Percentiles rank a stretch among this genome's conserved stretches.
phyloP scores from a whole-genome alignment of 2,113 vertebrate genomes.

The Paraplagusia blochii region DNA sequence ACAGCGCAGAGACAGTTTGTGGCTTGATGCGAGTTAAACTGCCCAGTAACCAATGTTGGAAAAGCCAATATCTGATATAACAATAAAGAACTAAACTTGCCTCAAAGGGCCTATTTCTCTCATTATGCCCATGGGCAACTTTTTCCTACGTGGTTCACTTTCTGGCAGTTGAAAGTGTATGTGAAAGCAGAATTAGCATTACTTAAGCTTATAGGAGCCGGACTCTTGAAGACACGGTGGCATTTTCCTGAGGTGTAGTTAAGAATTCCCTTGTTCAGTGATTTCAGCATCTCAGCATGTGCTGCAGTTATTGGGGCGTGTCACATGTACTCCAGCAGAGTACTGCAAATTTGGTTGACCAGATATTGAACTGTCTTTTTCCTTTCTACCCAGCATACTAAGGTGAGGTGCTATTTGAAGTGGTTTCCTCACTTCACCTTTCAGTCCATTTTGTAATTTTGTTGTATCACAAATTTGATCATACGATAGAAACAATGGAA shows the following conservation, averaged over 20 bases:
- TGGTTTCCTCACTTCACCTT: background rate
- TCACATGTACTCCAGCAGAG: constrained; percentile 6
- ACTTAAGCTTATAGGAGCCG: constrained; percentile 17
- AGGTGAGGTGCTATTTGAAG: background rate
- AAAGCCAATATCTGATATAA: constrained; percentile 33
- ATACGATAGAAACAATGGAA: too few relatives aligned
- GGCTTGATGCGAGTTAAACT: constrained; percentile 20
- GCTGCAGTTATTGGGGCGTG: constrained; percentile 26
- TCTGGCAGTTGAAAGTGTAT: constrained; percentile 32
- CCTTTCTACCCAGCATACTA: constrained; percentile 14
- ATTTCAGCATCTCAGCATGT: constrained; percentile 25
- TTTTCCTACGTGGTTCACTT: constrained; percentile 3
- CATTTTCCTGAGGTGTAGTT: constrained; percentile 33
- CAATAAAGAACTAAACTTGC: constrained; percentile 40
- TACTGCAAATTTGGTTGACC: constrained; percentile 23
- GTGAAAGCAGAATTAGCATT: constrained; percentile 43
- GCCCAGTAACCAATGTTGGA: constrained; percentile 27
- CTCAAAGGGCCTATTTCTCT: constrained; percentile 21
- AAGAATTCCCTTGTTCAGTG: constrained; percentile 34
- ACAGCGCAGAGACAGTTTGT: constrained; percentile 43
- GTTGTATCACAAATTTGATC: too few relatives aligned
- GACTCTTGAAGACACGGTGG: constrained; percentile 14
- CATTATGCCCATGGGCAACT: constrained; percentile 19
- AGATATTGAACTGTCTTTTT: constrained; percentile 20
- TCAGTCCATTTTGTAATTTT: too few relatives aligned